phyloP scores from a whole-genome alignment of 2,888 invertebrate species.

The Cinara cedri region DNA sequence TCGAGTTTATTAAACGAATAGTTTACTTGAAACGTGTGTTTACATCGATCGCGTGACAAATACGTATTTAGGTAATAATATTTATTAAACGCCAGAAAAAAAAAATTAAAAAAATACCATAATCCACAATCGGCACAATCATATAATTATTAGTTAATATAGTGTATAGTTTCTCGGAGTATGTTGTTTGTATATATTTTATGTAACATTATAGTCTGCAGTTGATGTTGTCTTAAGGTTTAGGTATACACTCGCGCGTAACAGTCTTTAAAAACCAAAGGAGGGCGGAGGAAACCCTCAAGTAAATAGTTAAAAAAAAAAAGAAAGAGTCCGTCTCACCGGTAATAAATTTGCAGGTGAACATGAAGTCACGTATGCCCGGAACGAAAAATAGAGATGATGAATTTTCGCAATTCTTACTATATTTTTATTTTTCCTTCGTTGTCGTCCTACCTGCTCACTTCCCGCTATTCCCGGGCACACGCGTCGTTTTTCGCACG shows the following conservation, averaged over 20 bases:
- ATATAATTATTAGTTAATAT: no score
- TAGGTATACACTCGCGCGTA: neutral
- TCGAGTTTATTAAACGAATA: no score
- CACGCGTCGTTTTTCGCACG: constrained; percentile 29
- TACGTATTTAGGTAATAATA: no score
- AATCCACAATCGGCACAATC: no score
- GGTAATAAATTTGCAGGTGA: constrained; percentile 51
- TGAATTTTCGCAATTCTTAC: constrained; percentile 33
- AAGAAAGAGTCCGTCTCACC: constrained; percentile 11
- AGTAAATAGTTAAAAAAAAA: constrained; percentile 7
- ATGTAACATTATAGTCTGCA: no score
- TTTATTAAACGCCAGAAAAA: no score
- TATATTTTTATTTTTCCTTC: neutral
- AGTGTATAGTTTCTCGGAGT: no score
- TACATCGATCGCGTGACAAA: no score
- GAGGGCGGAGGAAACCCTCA: neutral
- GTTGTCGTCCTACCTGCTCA: neutral
- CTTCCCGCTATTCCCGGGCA: neutral
- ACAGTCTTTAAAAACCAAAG: neutral
- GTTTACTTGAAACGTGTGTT: no score
- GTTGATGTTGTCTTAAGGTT: no score
- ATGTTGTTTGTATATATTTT: no score
- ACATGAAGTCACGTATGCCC: constrained; percentile 54
- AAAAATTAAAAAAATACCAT: no score
- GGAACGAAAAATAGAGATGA: constrained; percentile 47